Percentiles rank a stretch among this genome's conserved stretches.
Evolutionary conservation across 2,113 vertebrate genomes (phyloP).

Genomic region (Nannospalax galili): DNA sequence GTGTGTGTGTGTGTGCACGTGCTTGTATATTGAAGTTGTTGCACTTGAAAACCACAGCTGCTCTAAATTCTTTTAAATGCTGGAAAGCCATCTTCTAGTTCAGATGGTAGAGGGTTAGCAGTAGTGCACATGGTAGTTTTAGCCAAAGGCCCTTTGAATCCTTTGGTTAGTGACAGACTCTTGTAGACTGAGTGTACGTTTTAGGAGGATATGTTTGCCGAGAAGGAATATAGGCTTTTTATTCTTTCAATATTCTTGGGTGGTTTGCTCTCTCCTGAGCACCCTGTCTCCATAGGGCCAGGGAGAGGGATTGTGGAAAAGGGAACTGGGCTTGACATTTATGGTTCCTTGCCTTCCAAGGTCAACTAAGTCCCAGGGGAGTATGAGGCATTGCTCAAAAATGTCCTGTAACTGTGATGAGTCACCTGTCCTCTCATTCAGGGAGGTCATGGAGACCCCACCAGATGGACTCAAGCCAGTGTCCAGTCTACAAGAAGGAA

Average conservation of each 20-base stretch:
- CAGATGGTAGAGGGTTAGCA: constrained; percentile 56
- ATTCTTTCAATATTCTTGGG: constrained; percentile 31
- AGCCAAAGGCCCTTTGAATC: constrained; percentile 41
- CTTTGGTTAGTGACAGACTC: constrained; percentile 32
- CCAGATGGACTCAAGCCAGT: no score
- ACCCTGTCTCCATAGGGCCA: neutral
- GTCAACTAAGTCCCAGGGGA: no score
- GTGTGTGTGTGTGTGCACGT: neutral
- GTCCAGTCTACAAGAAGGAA: no score
- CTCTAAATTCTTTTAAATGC: constrained; percentile 77
- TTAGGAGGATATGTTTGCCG: constrained; percentile 35
- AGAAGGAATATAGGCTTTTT: constrained; percentile 32
- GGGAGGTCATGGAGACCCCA: no score
- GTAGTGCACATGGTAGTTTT: constrained; percentile 43
- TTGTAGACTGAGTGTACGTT: constrained; percentile 13
- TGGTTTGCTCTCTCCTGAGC: constrained; percentile 56
- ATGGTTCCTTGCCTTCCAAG: no score
- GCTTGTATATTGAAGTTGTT: constrained; percentile 73
- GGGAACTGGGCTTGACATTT: constrained; percentile 37
- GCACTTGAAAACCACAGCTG: constrained; percentile 81
- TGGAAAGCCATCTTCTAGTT: constrained; percentile 76
- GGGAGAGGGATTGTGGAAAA: neutral
- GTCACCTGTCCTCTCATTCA: no score
- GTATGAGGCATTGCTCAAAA: no score
- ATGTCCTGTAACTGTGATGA: no score